A percentile compares a stretch with the other conserved stretches of the same genome.
Evolutionary conservation across 2,888 invertebrate genomes (phyloP).

Genomic region (Aleiodes alternator): DNA sequence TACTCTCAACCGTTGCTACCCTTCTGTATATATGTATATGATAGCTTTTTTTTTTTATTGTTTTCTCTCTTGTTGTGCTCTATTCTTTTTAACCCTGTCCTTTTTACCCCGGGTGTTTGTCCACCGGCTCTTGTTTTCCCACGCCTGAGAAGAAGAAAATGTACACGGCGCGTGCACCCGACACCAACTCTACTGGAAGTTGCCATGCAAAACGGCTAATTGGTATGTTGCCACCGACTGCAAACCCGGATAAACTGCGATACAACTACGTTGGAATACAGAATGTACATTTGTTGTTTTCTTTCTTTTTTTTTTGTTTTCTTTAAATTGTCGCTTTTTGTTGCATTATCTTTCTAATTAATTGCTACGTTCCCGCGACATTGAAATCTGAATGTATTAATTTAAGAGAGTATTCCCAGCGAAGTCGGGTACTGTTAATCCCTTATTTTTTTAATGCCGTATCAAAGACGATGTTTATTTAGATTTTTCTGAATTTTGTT

Average conservation of each 20-base stretch:
- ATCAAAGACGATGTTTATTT: too few species aligned
- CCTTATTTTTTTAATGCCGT: too few species aligned
- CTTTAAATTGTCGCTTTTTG: conserved; percentile 6
- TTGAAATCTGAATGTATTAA: background rate
- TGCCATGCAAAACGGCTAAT: conserved; percentile 66
- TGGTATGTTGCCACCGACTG: conserved; percentile 66
- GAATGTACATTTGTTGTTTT: conserved; percentile 59
- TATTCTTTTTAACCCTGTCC: conserved; percentile 30
- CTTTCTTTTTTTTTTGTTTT: conserved; percentile 46
- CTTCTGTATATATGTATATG: background rate
- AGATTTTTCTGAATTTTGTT: too few species aligned
- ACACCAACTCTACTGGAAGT: conserved; percentile 44
- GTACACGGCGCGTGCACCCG: conserved; percentile 29
- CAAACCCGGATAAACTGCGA: conserved; percentile 61
- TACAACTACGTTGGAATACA: conserved; percentile 62
- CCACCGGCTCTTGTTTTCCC: conserved; percentile 26
- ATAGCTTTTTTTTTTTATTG: conserved; percentile 2
- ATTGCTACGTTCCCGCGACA: background rate
- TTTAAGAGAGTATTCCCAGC: background rate
- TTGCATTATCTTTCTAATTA: background rate
- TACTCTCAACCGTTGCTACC: background rate
- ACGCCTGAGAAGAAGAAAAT: conserved; percentile 43
- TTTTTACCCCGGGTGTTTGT: conserved; percentile 11
- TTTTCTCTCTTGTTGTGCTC: conserved; percentile 22
- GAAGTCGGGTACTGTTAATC: too few species aligned